Conservation (phyloP, 2,888 invertebrate species). For the Agrochola macilenta region DNA sequence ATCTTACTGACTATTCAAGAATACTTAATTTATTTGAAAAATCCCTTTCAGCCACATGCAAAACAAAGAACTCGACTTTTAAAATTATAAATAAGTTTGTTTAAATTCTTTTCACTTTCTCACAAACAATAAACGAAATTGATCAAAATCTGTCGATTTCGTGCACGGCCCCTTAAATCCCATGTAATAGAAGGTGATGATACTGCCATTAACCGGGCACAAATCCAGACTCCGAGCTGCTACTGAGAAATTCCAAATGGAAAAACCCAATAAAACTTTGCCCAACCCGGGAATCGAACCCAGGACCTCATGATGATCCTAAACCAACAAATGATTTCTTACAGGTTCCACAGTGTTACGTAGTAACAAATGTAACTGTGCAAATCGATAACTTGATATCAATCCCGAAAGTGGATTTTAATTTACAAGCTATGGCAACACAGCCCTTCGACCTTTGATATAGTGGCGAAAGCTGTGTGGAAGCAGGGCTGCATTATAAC, state of each 20-base stretch:
- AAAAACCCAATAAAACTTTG: background rate
- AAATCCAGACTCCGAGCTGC: background rate
- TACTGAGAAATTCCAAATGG: background rate
- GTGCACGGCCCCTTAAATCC: too few relatives aligned
- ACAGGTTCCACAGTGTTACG: conserved; percentile 40
- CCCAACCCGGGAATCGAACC: too few relatives aligned
- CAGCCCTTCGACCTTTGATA: conserved; percentile 24
- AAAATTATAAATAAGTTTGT: too few relatives aligned
- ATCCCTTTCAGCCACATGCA: too few relatives aligned
- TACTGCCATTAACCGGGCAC: background rate
- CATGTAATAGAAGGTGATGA: too few relatives aligned
- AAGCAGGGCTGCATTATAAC: conserved; percentile 5
- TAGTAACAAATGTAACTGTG: conserved; percentile 29
- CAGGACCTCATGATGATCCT: background rate
- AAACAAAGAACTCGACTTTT: too few relatives aligned
- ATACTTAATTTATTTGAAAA: too few relatives aligned
- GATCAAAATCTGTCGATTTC: too few relatives aligned
- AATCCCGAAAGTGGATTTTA: conserved; percentile 30
- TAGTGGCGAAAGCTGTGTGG: conserved; percentile 28
- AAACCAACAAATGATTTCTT: conserved; percentile 3
- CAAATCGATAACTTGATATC: conserved; percentile 32
- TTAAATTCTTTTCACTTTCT: too few relatives aligned
- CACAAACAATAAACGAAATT: too few relatives aligned
- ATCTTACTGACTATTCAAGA: too few relatives aligned
- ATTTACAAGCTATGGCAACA: conserved; percentile 38